Evolutionary conservation across 92 coral and sea anemone species (phyloP), one percentile per base, ranked within the genome.

Genomic region (Blastomussa wellsi): DNA sequence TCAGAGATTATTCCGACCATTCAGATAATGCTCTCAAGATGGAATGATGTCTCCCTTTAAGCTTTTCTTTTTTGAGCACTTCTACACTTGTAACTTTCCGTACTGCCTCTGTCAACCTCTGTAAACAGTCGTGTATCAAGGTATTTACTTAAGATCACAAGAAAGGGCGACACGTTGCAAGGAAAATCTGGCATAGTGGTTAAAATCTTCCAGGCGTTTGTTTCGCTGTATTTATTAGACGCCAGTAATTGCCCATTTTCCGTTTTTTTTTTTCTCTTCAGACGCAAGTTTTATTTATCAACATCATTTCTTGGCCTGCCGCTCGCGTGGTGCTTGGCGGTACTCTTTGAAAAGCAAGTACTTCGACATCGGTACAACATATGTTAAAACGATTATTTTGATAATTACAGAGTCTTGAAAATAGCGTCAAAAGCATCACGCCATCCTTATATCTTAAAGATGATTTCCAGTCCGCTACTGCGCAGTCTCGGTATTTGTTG

Each of bases 331-430:
- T 83, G 73, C 39, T 12, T 11, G 22, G 79, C 87, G 87, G 87
- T 44, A 17, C 47, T 28, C 87, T 83, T 83, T 83, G 87, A 57
- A 82, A 81, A 10, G 74, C 42, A 41, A 83, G 62, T 73, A 29
- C 80, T 39, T 55, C 29, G 35, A 74, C 80, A 83, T 20, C 86
- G 4, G 72, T 74, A 0, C 80, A 59, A 59, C 87, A 83, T 57
- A 31, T 83, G 87, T 39, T 38, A 31, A 83, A 72, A 9, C 47
- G 9, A 83, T 83, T 83, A 83, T 68, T 52, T 15, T 36, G 53
- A 24, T 47, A 69, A 80, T 44, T 22, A 80, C 60, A 35, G 42
- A 36, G 7, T 19, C 42, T 19, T 38, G 26, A 29, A 36, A 36
- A 20, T 2, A 69, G 33, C 36, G 4, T 68, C 22, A n/a, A 8